These are phyloP conservation scores for Drosophila imparisetae DNA, from an alignment of 2,888 invertebrate genomes.

Conservation along the genomic window DNA sequence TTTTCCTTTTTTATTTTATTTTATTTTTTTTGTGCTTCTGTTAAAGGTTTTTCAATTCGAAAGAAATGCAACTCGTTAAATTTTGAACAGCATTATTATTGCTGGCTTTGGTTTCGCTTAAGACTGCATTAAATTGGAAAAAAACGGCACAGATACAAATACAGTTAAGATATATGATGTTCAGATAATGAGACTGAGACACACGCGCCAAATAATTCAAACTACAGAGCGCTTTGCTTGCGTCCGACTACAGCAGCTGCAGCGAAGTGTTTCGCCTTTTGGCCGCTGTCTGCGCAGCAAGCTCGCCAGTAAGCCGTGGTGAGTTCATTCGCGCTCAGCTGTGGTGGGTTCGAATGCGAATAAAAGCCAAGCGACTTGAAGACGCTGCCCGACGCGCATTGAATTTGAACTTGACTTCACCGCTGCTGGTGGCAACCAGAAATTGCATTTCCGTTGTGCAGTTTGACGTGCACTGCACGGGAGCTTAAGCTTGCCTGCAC, in stretches of 20 bases:
- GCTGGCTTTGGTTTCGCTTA: constrained; percentile 12
- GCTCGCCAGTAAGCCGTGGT: constrained; percentile 56
- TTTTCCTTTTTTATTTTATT: background rate
- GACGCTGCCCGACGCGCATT: constrained; percentile 26
- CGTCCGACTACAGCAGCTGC: constrained; percentile 81
- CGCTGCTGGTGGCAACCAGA: constrained; percentile 11
- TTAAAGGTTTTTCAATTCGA: constrained; percentile 13
- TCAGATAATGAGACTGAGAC: constrained; percentile 9
- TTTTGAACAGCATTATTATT: constrained; percentile 41
- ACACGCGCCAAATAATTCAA: constrained; percentile 23
- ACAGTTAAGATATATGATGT: constrained; percentile 2
- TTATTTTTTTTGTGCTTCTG: background rate
- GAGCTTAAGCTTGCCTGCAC: constrained; percentile 4
- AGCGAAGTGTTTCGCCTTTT: constrained; percentile 75
- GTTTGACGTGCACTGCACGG: constrained; percentile 42
- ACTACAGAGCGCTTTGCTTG: constrained; percentile 71
- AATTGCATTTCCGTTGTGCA: constrained; percentile 40
- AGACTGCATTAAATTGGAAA: background rate
- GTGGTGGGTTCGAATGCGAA: constrained; percentile 29
- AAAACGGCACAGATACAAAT: constrained; percentile 13
- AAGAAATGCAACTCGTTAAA: constrained; percentile 17
- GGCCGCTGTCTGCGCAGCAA: constrained; percentile 52
- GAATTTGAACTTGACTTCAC: constrained; percentile 53
- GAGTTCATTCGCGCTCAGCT: constrained; percentile 30
- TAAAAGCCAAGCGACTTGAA: constrained; percentile 27